Base-by-base conservation (phyloP, 2,113 vertebrate species). In the Centropristis striata region DNA sequence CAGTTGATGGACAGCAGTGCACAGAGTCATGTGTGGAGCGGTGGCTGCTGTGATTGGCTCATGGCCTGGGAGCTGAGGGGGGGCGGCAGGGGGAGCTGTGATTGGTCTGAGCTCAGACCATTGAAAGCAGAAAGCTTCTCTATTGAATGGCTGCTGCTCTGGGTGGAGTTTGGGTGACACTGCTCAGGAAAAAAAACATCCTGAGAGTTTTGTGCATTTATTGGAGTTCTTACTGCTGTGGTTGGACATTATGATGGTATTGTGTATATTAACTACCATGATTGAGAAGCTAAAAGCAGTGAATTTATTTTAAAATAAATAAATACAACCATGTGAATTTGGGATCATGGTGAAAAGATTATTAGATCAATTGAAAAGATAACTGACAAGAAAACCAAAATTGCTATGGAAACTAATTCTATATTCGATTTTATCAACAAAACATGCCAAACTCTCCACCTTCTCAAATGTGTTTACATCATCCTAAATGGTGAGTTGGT, bases 1-100 rank as follows among this genome's bases (percentile, higher is more conserved):
- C 92, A 89, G 93, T 95, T 97, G 96, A 98, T 93, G 93, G 96
- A 97, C 96, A 96, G 96, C 93, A 93, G 95, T 94, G 95, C 95
- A 92, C 86, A 94, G 77, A 92, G 96, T 98, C 96, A 97, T 93
- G 96, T 97, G 97, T 93, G 89, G 75, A 36, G 83, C 69, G 80
- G 83, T 85, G 75, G 83, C 80, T 77, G 86, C 84, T 76, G 88
- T 80, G 89, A 97, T 98, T 97, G 96, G 97, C 91, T 93, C 83
- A 73, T 80, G 75, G 68, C 69, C 83, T 77, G 86, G 83, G 92
- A 95, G 91, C 89, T 81, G 75, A 83, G 84, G 88, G 92, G 92
- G 90, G 88, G 87, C 4, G 32, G 32, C 85, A 82, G 88, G 84
- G 87, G 86, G 73, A 25, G 89, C 68, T 83, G 93, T 94, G 94